Base-by-base conservation (phyloP, 2,113 vertebrate genomes). In the Planiliza haematocheilus region DNA sequence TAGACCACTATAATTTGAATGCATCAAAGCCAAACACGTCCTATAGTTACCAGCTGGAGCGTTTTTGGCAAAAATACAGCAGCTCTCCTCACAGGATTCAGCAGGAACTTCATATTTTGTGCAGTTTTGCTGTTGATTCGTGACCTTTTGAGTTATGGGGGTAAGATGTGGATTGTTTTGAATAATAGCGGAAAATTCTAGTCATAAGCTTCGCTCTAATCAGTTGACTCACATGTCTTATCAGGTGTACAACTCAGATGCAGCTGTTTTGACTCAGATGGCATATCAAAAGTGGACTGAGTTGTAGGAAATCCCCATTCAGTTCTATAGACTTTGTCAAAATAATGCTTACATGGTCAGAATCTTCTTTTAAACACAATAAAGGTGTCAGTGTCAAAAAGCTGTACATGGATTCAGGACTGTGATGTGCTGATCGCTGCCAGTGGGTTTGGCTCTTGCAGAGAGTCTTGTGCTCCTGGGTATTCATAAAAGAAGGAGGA, bases 241-340 rank as follows among this genome's bases (percentile, higher is more conserved):
- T 30, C 24, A 30, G 24, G 24, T 30, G 24, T 30, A 30, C 24
- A 5, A 30, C 24, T 30, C 24, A 30, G 24, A 30, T 30, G 24
- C 24, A 30, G 24, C 24, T 30, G 24, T 30, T 30, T 30, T 30
- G n/a, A n/a, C n/a, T n/a, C n/a, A n/a, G n/a, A n/a, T n/a, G n/a
- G n/a, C n/a, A n/a, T n/a, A n/a, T n/a, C n/a, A 30, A 2, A 30
- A 53, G 17, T 30, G 18, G 38, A 20, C 56, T 46, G 60, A 36
- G 9, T 61, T 65, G 68, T 51, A 50, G 65, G 49, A 79, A 80
- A 77, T 66, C 41, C 60, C 66, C 36, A 46, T 38, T 61, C n/a
- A 21, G 4, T 50, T 66, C 37, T 46, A 20, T 56, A 20, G 18
- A 42, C 56, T 70, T 9, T 12, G 24, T 7, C 11, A 70, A 60